Conservation (phyloP, 2,888 invertebrate species). For the Oscheius onirici region DNA sequence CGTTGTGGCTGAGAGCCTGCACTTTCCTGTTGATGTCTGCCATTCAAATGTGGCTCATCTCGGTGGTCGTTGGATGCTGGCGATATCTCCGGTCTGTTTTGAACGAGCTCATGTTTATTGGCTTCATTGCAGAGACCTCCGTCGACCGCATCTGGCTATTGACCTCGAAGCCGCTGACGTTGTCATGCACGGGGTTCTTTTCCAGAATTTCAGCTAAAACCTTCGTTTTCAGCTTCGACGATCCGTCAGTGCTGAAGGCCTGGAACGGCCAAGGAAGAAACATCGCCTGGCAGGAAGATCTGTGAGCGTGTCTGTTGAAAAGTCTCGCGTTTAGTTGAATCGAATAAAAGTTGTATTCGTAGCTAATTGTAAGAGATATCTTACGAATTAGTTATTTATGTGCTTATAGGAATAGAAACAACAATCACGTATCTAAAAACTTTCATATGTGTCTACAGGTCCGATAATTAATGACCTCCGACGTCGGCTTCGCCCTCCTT, state of each 20-base stretch:
- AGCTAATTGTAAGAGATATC: no score
- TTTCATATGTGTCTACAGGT: background rate
- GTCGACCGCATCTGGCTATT: constrained; percentile 17
- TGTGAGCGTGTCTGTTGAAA: background rate
- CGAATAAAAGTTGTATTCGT: background rate
- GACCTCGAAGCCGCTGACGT: constrained; percentile 13
- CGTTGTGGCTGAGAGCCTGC: constrained; percentile 57
- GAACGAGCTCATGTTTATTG: background rate
- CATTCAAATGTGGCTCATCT: constrained; percentile 63
- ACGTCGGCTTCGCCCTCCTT: constrained; percentile 63
- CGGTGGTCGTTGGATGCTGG: constrained; percentile 64
- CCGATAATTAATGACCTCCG: constrained; percentile 57
- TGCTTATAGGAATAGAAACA: background rate
- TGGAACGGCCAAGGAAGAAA: background rate
- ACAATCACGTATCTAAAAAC: constrained; percentile 23
- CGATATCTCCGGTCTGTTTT: constrained; percentile 54
- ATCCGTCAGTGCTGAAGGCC: background rate
- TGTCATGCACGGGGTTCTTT: constrained; percentile 24
- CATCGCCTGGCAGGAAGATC: constrained; percentile 1
- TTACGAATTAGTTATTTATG: no score
- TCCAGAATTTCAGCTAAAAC: no score
- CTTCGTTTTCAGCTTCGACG: background rate
- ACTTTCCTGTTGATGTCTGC: constrained; percentile 50
- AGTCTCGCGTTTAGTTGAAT: background rate
- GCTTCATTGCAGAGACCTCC: constrained; percentile 26